Evolutionary conservation across 1,140 invertebrate species (phyloP).

Genomic region (Microvelia longipes): DNA sequence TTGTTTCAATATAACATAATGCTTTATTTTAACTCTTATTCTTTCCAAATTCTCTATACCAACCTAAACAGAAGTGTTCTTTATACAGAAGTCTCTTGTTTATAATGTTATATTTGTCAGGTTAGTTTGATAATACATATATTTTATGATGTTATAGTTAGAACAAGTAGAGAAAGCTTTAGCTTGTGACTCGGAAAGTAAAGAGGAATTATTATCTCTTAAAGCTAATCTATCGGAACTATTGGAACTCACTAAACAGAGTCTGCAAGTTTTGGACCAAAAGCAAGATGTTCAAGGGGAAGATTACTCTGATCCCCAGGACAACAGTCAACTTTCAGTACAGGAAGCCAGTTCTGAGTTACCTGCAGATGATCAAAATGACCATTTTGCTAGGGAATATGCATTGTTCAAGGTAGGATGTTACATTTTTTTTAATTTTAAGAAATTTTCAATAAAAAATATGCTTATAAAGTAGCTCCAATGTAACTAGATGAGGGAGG

Average conservation of each 20-base stretch:
- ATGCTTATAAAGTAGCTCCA: slow-evolving; percentile 15
- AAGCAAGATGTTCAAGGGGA: too few species aligned
- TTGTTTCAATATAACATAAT: too few species aligned
- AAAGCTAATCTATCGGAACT: slow-evolving; percentile 46
- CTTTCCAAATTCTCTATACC: too few species aligned
- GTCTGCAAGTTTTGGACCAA: too few species aligned
- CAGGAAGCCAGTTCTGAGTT: slow-evolving; percentile 14
- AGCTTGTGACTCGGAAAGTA: slow-evolving; percentile 35
- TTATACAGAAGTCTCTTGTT: too few species aligned
- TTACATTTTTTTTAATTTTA: slow-evolving; percentile 15
- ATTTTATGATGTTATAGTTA: too few species aligned
- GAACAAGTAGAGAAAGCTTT: slow-evolving; percentile 39
- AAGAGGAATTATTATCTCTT: slow-evolving; percentile 39
- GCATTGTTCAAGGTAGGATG: slow-evolving; percentile 44
- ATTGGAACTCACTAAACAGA: slow-evolving; percentile 43
- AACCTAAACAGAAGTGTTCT: too few species aligned
- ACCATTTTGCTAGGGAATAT: slow-evolving; percentile 46
- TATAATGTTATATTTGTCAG: too few species aligned
- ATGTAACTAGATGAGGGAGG: too few species aligned
- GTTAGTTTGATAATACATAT: too few species aligned
- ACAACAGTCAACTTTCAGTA: slow-evolving; percentile 17
- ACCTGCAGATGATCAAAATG: slow-evolving; percentile 22
- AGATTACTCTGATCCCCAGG: slow-evolving; percentile 27
- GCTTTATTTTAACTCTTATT: too few species aligned
- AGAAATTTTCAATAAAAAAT: slow-evolving; percentile 29